Evolutionary conservation across 2,797 vertebrate genomes (phyloP).

Genomic region (Luscinia luscinia): DNA sequence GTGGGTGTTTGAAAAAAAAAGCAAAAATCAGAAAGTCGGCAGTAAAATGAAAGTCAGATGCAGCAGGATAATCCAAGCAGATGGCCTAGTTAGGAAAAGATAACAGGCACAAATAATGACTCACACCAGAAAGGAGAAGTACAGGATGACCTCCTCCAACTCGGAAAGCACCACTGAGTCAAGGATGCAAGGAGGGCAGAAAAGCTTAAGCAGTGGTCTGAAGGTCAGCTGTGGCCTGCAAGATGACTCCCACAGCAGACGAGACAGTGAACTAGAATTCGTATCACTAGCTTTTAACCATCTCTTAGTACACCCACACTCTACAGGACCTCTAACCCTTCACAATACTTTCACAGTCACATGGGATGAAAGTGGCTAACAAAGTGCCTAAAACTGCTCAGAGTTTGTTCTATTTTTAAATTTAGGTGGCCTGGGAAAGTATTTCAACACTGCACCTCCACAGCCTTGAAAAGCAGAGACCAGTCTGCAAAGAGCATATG

Average conservation of each 20-base stretch:
- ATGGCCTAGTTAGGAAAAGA: neutral
- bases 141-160: neutral
- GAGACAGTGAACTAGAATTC: neutral
- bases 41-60: neutral
- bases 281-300: neutral
- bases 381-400: neutral
- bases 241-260: neutral
- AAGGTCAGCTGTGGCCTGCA: neutral
- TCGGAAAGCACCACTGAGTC: neutral
- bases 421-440: neutral
- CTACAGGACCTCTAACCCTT: neutral
- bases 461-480: neutral
- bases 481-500: neutral
- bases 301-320: neutral
- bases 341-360: neutral
- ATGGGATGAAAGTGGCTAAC: neutral
- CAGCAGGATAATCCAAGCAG: conserved; percentile 16
- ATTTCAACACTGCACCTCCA: neutral
- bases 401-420: neutral
- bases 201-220: neutral
- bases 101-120: conserved; percentile 29
- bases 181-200: neutral
- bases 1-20: neutral
- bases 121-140: neutral
- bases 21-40: neutral